Evolutionary conservation across 2,113 vertebrate species (phyloP), one percentile per base, ranked within the genome.

Genomic region (Zapus hudsonius): DNA sequence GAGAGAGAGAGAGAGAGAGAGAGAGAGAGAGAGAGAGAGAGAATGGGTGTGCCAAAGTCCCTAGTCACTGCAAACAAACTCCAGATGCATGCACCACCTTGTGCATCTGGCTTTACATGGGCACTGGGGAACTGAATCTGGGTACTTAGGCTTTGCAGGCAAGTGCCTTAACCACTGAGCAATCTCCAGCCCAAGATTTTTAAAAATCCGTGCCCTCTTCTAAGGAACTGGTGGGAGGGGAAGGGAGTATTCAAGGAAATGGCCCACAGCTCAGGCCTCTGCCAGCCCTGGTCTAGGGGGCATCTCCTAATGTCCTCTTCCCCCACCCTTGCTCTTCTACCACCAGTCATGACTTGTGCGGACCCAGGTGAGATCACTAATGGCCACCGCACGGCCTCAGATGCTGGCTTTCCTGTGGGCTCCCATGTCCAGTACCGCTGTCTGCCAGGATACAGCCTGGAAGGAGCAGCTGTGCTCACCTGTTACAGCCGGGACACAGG

Each of bases 351-450:
- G 96, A 99, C 98, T 95, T 99, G 99, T 92, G 98, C 98, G 0
- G 99, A 99, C 82, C 99, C 99, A 2, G 99, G 99, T 3, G 99
- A 99, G 95, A 98, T 99, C 75, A 98, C 98, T 25, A 99, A 99
- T 0, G 99, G 99, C 84, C 98, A 98, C 0, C 98, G 99, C 7
- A 99, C 99, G 0, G 97, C 98, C 33, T 98, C 99, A 0, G 99
- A 99, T 15, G 97, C 98, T 0, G 98, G 98, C 57, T 99, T 99
- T 78, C 98, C 99, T 0, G 98, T 99, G 1, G 98, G 99, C 47
- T 99, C 99, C 2, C 98, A 99, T 0, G 98, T 99, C 42, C 99
- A 98, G 94, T 99, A 99, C 95, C 99, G 98, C 80, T 99, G 99
- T 81, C 98, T 99, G 90, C 98, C 99, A 12, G 99, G 99, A 69